phyloP scores from a whole-genome alignment of 1,140 invertebrate species.

The Apis dorsata region DNA sequence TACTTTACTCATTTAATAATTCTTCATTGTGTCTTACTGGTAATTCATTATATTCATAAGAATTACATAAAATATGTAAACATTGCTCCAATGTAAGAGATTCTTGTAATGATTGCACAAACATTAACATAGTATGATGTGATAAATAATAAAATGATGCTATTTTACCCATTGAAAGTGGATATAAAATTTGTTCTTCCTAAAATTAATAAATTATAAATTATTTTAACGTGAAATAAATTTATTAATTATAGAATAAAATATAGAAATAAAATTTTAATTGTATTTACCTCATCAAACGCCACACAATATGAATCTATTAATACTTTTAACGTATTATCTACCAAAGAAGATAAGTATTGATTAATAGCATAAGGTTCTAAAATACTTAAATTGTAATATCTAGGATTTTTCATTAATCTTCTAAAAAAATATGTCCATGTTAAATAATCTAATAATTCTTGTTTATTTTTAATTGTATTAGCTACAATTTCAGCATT shows the following conservation, averaged over 20 bases:
- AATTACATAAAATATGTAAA: conserved; percentile 90
- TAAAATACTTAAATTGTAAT: conserved; percentile 91
- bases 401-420: conserved; percentile 95
- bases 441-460: conserved; percentile 97
- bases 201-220: conserved; percentile 72
- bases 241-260: neutral
- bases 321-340: conserved; percentile 87
- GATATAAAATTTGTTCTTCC: conserved; percentile 85
- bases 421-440: conserved; percentile 99
- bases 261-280: neutral
- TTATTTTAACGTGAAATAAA: neutral
- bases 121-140: conserved; percentile 93
- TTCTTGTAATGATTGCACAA: conserved; percentile 85
- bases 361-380: conserved; percentile 88
- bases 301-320: conserved; percentile 89
- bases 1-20: conserved; percentile 90
- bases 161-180: conserved; percentile 95
- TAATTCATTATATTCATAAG: conserved; percentile 95
- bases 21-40: conserved; percentile 99
- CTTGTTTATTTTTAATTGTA: conserved; percentile 95
- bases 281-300: conserved; percentile 80
- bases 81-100: conserved; percentile 87
- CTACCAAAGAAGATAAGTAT: conserved; percentile 88
- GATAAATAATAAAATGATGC: conserved; percentile 99
- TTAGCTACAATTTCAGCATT: conserved; percentile 98